Conservation (phyloP, 2,888 invertebrate genomes). For the Isotomurus palustris region DNA sequence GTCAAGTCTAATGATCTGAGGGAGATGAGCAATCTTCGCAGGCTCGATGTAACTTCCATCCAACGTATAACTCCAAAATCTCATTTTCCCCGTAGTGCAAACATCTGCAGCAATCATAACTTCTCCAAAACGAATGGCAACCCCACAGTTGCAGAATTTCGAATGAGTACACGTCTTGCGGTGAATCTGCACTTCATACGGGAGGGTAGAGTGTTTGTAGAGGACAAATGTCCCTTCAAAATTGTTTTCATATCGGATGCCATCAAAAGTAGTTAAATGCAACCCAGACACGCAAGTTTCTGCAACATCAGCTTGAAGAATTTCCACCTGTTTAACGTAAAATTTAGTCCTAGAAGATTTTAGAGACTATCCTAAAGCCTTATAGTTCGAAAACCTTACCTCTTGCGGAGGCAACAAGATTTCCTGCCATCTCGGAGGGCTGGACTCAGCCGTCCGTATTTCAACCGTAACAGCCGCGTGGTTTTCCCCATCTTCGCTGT, state of each 20-base stretch:
- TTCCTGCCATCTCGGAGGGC: slow-evolving; percentile 44
- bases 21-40: slow-evolving; percentile 38
- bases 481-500: slow-evolving; percentile 13
- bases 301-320: slow-evolving; percentile 41
- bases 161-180: slow-evolving; percentile 39
- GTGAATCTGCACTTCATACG: slow-evolving; percentile 46
- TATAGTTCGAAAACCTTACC: slow-evolving; percentile 16
- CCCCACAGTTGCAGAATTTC: slow-evolving; percentile 41
- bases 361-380: background rate
- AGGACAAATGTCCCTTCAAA: slow-evolving; percentile 46
- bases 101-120: slow-evolving; percentile 42
- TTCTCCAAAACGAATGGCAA: slow-evolving; percentile 44
- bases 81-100: slow-evolving; percentile 40
- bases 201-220: slow-evolving; percentile 44
- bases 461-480: slow-evolving; percentile 32
- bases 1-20: slow-evolving; percentile 44
- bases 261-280: slow-evolving; percentile 46
- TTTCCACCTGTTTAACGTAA: slow-evolving; percentile 35
- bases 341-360: background rate
- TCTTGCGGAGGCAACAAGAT: slow-evolving; percentile 40
- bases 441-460: slow-evolving; percentile 39
- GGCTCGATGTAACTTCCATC: slow-evolving; percentile 44
- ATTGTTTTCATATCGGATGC: slow-evolving; percentile 38
- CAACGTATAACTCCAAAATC: slow-evolving; percentile 44
- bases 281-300: slow-evolving; percentile 42